phyloP scores from a whole-genome alignment of 2,888 invertebrate species.

The Platypus cylindrus region DNA sequence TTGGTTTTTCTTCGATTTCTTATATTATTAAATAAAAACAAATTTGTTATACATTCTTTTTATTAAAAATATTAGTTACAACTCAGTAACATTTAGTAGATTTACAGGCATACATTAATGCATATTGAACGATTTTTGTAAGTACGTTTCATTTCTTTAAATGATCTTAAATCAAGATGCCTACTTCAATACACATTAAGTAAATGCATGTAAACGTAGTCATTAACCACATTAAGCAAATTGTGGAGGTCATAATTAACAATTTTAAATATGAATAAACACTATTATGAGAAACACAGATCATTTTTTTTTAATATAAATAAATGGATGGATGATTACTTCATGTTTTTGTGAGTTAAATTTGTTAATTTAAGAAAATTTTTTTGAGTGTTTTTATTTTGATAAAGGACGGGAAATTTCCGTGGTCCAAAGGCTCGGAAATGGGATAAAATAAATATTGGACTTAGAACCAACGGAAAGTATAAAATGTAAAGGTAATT shows the following conservation, averaged over 20 bases:
- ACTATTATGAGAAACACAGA: slow-evolving; percentile 17
- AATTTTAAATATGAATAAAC: slow-evolving; percentile 20
- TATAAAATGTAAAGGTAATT: too few species aligned
- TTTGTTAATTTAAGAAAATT: too few species aligned
- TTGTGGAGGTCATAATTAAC: slow-evolving; percentile 22
- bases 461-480: slow-evolving; percentile 34
- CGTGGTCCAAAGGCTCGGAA: slow-evolving; percentile 39
- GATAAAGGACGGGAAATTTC: slow-evolving; percentile 36
- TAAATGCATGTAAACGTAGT: too few species aligned
- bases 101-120: too few species aligned
- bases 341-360: slow-evolving; percentile 11
- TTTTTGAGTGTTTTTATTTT: slow-evolving; percentile 14
- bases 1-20: slow-evolving; percentile 1
- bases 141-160: too few species aligned
- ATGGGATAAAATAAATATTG: slow-evolving; percentile 28
- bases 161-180: too few species aligned
- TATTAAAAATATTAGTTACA: slow-evolving; percentile 35
- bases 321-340: slow-evolving; percentile 17
- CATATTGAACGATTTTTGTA: too few species aligned
- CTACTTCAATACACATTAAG: too few species aligned
- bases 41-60: slow-evolving; percentile 15
- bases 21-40: slow-evolving; percentile 1
- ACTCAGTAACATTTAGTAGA: slow-evolving; percentile 32
- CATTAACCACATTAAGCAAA: slow-evolving; percentile 29
- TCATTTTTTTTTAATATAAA: slow-evolving; percentile 9